Base-by-base conservation (phyloP, 2,113 vertebrate species). In the Pontoporia blainvillei region DNA sequence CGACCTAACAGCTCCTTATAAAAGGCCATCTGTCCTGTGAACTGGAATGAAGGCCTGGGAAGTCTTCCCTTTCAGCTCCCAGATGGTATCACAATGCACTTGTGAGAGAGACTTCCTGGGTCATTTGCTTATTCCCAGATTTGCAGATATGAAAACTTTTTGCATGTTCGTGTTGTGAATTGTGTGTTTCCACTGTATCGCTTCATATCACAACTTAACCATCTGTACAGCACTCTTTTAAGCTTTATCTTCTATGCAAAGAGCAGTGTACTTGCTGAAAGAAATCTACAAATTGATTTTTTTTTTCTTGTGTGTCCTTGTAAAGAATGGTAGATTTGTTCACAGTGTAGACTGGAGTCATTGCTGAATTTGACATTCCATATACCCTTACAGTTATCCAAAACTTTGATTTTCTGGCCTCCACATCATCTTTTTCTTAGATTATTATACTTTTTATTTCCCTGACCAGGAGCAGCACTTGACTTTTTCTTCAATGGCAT, bases 11-110 rank as follows among this genome's bases (percentile, higher is more conserved):
- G 76, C 46, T 62, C 44, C 82, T 46, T 89, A 57, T 75, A 49
- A 92, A 95, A 91, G 57, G 49, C 93, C 89, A 92, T 89, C 93
- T 95, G 89, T 86, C 82, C 62, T 69, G 6, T 64, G 61, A 86
- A 39, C 82, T 49, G 20, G 25, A n/a, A 64, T n/a, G 23, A 83
- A 15, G n/a, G n/a, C 92, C 76, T 61, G 52, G 88, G 73, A 71
- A 87, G 12, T 44, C 59, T 52, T 54, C 44, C 36, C 11, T 86
- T 86, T 75, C 62, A 44, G 90, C 52, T 85, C 82, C 66, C 93
- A 93, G 84, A 93, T 90, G 86, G 83, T 41, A 79, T 21, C n/a
- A 57, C 69, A 64, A 4, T 39, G 66, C 7, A 5, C 12, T 83
- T 36, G 29, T 57, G 31, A 86, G 86, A 44, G 46, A 34, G 17